Percentiles rank a stretch among this genome's conserved stretches.
Conservation (phyloP, 23 tunicate species). For the Trididemnum miniatum region DNA sequence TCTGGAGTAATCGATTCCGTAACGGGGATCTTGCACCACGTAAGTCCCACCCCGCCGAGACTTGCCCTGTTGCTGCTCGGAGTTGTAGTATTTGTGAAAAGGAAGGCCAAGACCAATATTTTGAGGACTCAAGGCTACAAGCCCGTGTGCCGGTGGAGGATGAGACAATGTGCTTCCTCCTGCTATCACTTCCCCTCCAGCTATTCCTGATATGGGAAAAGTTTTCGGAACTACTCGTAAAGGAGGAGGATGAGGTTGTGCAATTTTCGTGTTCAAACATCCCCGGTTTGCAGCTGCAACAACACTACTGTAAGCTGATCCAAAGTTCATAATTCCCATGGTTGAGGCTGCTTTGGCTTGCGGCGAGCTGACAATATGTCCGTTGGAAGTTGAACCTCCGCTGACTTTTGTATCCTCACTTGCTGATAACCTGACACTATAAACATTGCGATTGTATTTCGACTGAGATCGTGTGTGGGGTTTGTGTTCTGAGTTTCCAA, state of each 20-base stretch:
- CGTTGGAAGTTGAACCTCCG: background rate
- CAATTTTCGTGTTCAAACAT: constrained; percentile 36
- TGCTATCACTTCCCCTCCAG: constrained; percentile 59
- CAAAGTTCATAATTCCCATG: constrained; percentile 76
- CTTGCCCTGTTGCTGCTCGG: constrained; percentile 2
- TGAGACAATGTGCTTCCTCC: constrained; percentile 35
- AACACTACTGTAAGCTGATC: constrained; percentile 51
- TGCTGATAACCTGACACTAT: constrained; percentile 29
- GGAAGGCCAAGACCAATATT: constrained; percentile 77
- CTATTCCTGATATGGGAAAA: constrained; percentile 70
- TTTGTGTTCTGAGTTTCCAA: background rate
- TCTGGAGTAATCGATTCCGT: constrained; percentile 26
- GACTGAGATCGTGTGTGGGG: background rate
- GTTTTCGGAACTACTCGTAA: constrained; percentile 81
- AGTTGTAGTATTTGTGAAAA: constrained; percentile 54
- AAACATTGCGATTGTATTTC: background rate
- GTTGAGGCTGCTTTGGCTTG: constrained; percentile 90
- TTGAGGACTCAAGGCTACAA: constrained; percentile 79
- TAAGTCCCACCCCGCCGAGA: constrained; percentile 9
- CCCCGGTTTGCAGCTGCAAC: constrained; percentile 86
- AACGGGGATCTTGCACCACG: constrained; percentile 45
- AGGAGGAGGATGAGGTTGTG: constrained; percentile 50
- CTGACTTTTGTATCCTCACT: constrained; percentile 8
- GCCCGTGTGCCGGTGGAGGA: constrained; percentile 50
- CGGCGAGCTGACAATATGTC: constrained; percentile 80